Evolutionary conservation across 1,140 invertebrate genomes (phyloP), one percentile per base, ranked within the genome.

Genomic region (Arion vulgaris): DNA sequence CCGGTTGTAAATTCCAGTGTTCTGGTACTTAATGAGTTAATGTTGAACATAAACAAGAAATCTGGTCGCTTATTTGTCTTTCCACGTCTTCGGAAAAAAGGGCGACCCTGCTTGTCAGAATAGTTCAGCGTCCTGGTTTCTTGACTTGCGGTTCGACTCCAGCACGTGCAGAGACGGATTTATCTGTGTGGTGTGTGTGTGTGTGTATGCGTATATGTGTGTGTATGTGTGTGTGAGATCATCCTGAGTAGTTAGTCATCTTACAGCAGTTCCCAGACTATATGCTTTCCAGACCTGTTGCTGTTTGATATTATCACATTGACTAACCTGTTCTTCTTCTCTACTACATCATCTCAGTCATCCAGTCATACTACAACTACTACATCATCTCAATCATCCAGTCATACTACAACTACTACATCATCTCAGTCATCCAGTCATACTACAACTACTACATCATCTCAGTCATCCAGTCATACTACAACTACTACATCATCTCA

Each of bases 1-100:
- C 17, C n/a, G 11, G 32, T 71, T 34, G 32, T 71, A 45, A 39
- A 74, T 45, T 41, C 5, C 13, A 38, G 26, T 2, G 19, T 41
- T 74, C 72, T 41, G 51, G 51, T 23, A 57, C 23, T 57, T 57
- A 57, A 57, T 57, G 51, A 57, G 51, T 23, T 57, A 57, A 57
- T 57, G 51, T 26, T 26, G 5, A 23, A 9, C 51, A 57, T 57
- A 57, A 57, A 57, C 51, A 57, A 57, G 51, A 57, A 57, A 57
- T 9, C 51, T 23, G 7, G 51, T 9, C 51, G 51, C 51, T 57
- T 57, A 57, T 57, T 57, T 57, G 51, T 23, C 51, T 57, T 57
- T 57, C 51, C 17, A 57, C 51, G 51, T 57, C 51, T 57, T 23
- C 51, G 4, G 51, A 26, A 57, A 57, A 57, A 57, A 9, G 23